phyloP scores from a whole-genome alignment of 2,888 invertebrate species.

The Oxyteleia sp. region DNA sequence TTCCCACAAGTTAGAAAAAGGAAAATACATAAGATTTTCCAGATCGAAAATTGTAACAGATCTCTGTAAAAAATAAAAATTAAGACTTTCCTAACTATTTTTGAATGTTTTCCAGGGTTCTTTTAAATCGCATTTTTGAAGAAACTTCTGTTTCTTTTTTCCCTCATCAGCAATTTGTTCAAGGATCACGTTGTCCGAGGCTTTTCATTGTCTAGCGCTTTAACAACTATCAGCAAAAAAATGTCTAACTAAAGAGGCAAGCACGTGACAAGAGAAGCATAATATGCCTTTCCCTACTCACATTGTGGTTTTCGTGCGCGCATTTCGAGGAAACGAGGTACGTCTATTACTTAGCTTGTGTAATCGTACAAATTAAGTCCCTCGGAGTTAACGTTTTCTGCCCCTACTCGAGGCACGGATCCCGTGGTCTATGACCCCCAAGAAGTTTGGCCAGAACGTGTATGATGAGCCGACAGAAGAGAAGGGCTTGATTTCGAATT shows the following conservation, averaged over 20 bases:
- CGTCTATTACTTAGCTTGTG: slow-evolving; percentile 69
- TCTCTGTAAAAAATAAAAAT: too few species aligned
- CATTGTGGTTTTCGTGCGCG: slow-evolving; percentile 62
- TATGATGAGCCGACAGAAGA: slow-evolving; percentile 24
- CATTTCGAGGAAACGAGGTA: slow-evolving; percentile 65
- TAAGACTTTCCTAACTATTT: too few species aligned
- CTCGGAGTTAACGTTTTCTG: slow-evolving; percentile 63
- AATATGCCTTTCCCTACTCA: slow-evolving; percentile 62
- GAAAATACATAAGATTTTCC: too few species aligned
- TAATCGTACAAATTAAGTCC: slow-evolving; percentile 69
- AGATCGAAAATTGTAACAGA: too few species aligned
- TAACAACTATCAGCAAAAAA: slow-evolving; percentile 52
- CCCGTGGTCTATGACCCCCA: slow-evolving; percentile 59
- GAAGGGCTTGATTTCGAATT: slow-evolving; percentile 46
- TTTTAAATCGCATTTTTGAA: too few species aligned
- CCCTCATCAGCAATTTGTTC: slow-evolving; percentile 5
- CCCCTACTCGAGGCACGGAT: slow-evolving; percentile 35
- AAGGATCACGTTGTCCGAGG: slow-evolving; percentile 30
- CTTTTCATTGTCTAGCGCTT: slow-evolving; percentile 52
- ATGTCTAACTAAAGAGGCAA: slow-evolving; percentile 60
- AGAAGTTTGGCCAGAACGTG: slow-evolving; percentile 53
- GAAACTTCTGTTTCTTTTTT: not conserved
- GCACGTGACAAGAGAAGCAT: slow-evolving; percentile 64
- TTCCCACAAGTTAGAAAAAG: too few species aligned
- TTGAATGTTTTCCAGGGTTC: too few species aligned